Percentiles rank a stretch among this genome's conserved stretches.
phyloP scores from a whole-genome alignment of 2,797 vertebrate species.

The Lepidocolaptes lacrymiger region DNA sequence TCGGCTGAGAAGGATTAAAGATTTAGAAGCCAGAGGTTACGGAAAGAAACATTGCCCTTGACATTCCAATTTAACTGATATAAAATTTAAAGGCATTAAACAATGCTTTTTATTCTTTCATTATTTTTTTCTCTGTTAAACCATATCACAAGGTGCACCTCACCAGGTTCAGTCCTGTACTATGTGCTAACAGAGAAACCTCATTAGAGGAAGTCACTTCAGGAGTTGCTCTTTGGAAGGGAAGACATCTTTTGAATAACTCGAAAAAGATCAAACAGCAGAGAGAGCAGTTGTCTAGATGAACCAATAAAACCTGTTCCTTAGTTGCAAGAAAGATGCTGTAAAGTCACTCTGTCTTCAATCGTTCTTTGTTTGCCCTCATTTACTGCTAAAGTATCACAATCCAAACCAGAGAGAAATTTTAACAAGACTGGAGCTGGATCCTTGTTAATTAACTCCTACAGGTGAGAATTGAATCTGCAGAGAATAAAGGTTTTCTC shows the following conservation, averaged over 20 bases:
- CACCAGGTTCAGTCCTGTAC: neutral
- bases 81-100: neutral
- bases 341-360: neutral
- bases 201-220: neutral
- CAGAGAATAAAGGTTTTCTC: neutral
- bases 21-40: neutral
- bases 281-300: neutral
- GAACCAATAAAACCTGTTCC: neutral
- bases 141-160: neutral
- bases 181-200: neutral
- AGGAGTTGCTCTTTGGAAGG: neutral
- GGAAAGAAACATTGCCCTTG: neutral
- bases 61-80: neutral
- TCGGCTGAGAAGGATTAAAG: constrained; percentile 1
- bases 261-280: neutral
- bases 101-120: neutral
- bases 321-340: neutral
- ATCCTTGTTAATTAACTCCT: neutral
- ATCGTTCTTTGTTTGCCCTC: neutral
- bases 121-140: neutral
- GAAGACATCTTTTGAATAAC: neutral
- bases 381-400: neutral
- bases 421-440: neutral
- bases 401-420: neutral
- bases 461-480: neutral